These are phyloP conservation scores for Petrophora chlorosata DNA, from an alignment of 2,888 invertebrate species.

Conservation along the genomic window DNA sequence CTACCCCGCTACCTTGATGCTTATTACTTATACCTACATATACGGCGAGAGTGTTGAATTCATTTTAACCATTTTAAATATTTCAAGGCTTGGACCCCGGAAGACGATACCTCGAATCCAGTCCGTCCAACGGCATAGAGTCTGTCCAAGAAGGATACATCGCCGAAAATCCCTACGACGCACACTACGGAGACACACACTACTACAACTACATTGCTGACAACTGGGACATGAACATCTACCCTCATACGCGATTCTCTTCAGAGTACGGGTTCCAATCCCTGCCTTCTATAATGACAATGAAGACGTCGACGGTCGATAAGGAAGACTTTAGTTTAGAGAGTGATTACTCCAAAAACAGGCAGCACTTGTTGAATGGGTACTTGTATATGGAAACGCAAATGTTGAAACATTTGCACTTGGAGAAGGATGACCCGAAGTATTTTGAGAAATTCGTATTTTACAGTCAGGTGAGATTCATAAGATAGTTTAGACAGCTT, in stretches of 20 bases:
- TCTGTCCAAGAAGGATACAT: constrained; percentile 90
- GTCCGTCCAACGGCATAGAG: constrained; percentile 94
- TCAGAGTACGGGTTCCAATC: constrained; percentile 99
- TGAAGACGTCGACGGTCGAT: constrained; percentile 83
- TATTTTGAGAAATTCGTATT: constrained; percentile 89
- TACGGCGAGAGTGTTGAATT: too few species aligned
- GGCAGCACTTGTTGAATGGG: constrained; percentile 94
- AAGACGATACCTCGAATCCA: constrained; percentile 91
- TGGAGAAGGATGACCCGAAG: constrained; percentile 76
- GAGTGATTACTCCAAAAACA: constrained; percentile 87
- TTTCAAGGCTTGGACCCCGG: constrained; percentile 79
- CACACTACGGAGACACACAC: constrained; percentile 95
- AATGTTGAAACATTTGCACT: constrained; percentile 85
- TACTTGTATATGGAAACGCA: constrained; percentile 85
- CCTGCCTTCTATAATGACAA: constrained; percentile 88
- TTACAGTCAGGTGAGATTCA: constrained; percentile 89
- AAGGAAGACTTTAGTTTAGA: constrained; percentile 76
- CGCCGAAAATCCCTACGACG: constrained; percentile 89
- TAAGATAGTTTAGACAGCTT: too few species aligned
- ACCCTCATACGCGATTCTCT: constrained; percentile 92
- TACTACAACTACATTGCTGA: constrained; percentile 94
- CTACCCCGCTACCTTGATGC: too few species aligned
- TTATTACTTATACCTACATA: too few species aligned
- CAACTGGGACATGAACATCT: constrained; percentile 91
- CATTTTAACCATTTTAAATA: too few species aligned